A percentile compares a stretch with the other conserved stretches of the same genome.
Conservation (phyloP, 2,113 vertebrate species). For the Triplophysa dalaica region DNA sequence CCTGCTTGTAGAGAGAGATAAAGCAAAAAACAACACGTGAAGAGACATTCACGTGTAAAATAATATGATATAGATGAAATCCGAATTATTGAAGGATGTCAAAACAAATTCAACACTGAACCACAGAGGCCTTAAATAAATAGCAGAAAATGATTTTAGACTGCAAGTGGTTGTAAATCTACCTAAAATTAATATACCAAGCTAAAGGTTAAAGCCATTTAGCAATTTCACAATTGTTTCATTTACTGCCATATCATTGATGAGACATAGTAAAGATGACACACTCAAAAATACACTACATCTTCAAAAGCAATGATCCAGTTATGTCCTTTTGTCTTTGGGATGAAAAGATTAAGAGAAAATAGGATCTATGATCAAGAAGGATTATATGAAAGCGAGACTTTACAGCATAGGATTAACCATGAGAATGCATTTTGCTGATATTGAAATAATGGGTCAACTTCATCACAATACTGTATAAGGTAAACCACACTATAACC, state of each 20-base stretch:
- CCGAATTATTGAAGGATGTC: too few relatives aligned
- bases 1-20: too few relatives aligned
- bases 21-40: too few relatives aligned
- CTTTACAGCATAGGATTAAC: not conserved
- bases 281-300: conserved; percentile 6
- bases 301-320: conserved; percentile 26
- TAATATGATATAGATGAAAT: too few relatives aligned
- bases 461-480: not conserved
- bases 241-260: not conserved
- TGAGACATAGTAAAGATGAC: not conserved
- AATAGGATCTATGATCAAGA: conserved; percentile 7
- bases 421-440: not conserved
- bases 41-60: too few relatives aligned
- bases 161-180: not conserved
- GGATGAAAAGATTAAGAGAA: conserved; percentile 2
- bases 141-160: not conserved
- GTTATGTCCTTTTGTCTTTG: conserved; percentile 19
- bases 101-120: too few relatives aligned
- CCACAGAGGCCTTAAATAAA: too few relatives aligned
- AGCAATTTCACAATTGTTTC: not conserved
- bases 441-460: not conserved
- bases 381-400: conserved; percentile 1
- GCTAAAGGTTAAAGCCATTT: not conserved
- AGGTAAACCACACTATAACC: not conserved
- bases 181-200: not conserved